Percentiles rank a stretch among this genome's conserved stretches.
phyloP scores from a whole-genome alignment of 2,797 vertebrate genomes.

The Tinamus major region DNA sequence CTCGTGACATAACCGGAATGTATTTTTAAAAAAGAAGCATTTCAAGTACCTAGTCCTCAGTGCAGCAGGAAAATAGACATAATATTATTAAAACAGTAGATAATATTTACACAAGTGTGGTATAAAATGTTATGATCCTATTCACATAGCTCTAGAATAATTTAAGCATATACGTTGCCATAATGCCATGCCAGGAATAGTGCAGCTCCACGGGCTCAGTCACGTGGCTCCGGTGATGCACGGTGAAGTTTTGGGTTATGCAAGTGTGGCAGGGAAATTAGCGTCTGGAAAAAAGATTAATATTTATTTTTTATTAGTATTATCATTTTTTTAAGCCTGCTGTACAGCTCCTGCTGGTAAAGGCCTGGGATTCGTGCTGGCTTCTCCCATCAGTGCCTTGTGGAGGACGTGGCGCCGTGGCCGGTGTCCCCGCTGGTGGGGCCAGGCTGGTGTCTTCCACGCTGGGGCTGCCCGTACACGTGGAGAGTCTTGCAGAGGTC shows the following conservation, averaged over 20 bases:
- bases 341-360: background rate
- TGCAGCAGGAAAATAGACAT: conserved; percentile 19
- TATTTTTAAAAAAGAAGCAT: background rate
- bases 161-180: conserved; percentile 24
- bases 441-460: too few relatives aligned
- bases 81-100: conserved; percentile 41
- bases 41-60: conserved; percentile 4
- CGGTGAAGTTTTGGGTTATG: conserved; percentile 37
- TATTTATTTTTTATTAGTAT: background rate
- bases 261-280: background rate
- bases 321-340: background rate
- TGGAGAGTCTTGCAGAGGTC: rapidly evolving
- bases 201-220: background rate
- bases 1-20: conserved; percentile 12
- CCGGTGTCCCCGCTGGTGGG: too few relatives aligned
- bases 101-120: conserved; percentile 25
- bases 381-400: background rate
- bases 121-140: background rate
- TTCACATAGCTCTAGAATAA: conserved; percentile 18
- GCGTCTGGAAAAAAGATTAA: background rate
- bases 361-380: rapidly evolving
- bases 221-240: background rate
- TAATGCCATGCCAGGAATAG: background rate
- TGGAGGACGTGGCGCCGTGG: background rate
- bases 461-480: rapidly evolving